Evolutionary conservation across 2,113 vertebrate genomes (phyloP).

Genomic region (Scortum barcoo): DNA sequence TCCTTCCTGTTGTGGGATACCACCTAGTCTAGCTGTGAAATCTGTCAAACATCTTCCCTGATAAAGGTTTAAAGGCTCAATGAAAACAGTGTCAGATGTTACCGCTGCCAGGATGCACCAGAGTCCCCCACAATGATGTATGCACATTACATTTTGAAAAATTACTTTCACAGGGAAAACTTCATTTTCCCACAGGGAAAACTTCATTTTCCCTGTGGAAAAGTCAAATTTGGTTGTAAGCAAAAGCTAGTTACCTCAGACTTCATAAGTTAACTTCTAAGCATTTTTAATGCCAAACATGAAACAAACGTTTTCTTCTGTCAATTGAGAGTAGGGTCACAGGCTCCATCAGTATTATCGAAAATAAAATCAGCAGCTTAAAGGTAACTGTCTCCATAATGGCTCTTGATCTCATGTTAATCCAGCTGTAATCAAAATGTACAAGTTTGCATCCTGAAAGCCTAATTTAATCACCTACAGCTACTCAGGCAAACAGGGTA

Average conservation of each 20-base stretch:
- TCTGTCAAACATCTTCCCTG: constrained; percentile 1
- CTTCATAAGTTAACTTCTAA: neutral
- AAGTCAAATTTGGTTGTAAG: neutral
- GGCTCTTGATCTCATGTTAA: neutral
- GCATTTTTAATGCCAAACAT: neutral
- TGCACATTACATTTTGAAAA: neutral
- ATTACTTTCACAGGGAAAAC: too few species aligned
- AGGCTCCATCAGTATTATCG: neutral
- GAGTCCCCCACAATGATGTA: neutral
- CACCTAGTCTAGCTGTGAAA: neutral
- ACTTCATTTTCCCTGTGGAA: neutral
- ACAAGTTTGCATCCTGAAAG: neutral
- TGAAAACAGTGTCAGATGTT: neutral
- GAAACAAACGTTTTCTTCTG: neutral
- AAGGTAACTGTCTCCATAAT: neutral
- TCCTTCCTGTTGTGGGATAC: neutral
- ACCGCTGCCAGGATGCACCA: neutral
- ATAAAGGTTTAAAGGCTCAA: neutral
- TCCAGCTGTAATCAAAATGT: neutral
- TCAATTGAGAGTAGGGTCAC: neutral
- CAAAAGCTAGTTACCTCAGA: neutral
- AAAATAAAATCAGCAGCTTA: neutral
- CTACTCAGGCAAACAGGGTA: neutral
- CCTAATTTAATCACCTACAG: neutral
- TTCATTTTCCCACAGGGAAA: too few species aligned